These are phyloP conservation scores for Apodemia zela DNA, from an alignment of 2,888 invertebrate species.

Conservation along the genomic window DNA sequence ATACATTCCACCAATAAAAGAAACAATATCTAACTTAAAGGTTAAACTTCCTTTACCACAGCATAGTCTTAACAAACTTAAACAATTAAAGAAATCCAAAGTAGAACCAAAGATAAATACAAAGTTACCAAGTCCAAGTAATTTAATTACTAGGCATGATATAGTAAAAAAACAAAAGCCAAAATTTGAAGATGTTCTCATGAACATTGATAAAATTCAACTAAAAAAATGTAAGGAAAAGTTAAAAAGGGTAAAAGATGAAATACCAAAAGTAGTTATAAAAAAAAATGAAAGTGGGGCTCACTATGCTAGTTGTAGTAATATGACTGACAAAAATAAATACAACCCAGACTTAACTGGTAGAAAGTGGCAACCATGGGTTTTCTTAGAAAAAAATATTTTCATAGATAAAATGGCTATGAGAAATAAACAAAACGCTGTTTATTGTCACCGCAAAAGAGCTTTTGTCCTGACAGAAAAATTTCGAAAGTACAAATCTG, in stretches of 20 bases:
- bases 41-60: constrained; percentile 67
- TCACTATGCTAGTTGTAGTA: constrained; percentile 71
- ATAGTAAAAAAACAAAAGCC: constrained; percentile 64
- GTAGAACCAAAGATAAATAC: constrained; percentile 48
- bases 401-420: constrained; percentile 72
- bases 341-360: constrained; percentile 72
- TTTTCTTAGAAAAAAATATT: constrained; percentile 65
- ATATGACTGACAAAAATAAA: constrained; percentile 43
- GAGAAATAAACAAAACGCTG: constrained; percentile 59
- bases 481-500: constrained; percentile 67
- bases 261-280: constrained; percentile 72
- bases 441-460: constrained; percentile 62
- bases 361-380: constrained; percentile 77
- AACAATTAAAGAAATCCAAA: constrained; percentile 64
- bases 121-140: constrained; percentile 38
- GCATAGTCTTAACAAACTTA: constrained; percentile 63
- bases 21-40: constrained; percentile 61
- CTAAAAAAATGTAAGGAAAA: constrained; percentile 66
- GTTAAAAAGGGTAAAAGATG: constrained; percentile 54
- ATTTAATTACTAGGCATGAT: constrained; percentile 37
- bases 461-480: constrained; percentile 62
- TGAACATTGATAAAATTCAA: constrained; percentile 73
- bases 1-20: constrained; percentile 72
- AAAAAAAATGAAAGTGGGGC: constrained; percentile 71
- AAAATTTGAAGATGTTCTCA: constrained; percentile 76